These are phyloP conservation scores for Rhabdornis inornatus DNA, from an alignment of 2,113 vertebrate species.

Conservation along the genomic window DNA sequence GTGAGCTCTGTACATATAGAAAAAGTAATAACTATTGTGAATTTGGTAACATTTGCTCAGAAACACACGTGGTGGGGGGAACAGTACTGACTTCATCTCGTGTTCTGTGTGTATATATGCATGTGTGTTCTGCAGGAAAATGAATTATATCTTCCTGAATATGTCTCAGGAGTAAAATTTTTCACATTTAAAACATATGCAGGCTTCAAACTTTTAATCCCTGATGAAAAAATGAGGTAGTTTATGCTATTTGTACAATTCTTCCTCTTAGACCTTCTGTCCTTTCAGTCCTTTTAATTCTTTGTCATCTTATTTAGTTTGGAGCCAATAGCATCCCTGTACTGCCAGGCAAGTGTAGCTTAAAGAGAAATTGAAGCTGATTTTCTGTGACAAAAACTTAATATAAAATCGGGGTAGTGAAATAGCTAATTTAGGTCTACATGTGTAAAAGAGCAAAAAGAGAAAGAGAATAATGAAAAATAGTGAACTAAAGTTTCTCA, in stretches of 20 bases:
- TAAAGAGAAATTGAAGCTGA: conserved; percentile 23
- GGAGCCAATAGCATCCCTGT: neutral
- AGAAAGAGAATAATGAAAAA: neutral
- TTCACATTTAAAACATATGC: conserved; percentile 50
- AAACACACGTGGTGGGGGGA: neutral
- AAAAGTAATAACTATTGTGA: conserved; percentile 17
- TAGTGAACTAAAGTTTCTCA: neutral
- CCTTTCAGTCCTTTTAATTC: neutral
- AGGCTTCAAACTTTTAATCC: conserved; percentile 51
- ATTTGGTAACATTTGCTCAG: conserved; percentile 7
- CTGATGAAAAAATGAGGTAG: neutral
- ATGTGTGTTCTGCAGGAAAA: conserved; percentile 35
- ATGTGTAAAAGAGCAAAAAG: neutral
- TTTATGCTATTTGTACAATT: neutral
- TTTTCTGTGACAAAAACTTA: conserved; percentile 39
- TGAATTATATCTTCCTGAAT: conserved; percentile 58
- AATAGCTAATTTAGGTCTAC: neutral
- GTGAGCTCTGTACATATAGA: neutral
- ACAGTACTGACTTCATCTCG: neutral
- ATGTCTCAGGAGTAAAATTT: conserved; percentile 49
- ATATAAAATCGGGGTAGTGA: neutral
- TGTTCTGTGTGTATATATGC: neutral
- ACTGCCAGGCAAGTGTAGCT: neutral
- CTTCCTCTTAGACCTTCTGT: neutral
- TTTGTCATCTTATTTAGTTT: conserved; percentile 2